Evolutionary conservation across 2,888 invertebrate species (phyloP).

Genomic region (Eubasilissa splendida): DNA sequence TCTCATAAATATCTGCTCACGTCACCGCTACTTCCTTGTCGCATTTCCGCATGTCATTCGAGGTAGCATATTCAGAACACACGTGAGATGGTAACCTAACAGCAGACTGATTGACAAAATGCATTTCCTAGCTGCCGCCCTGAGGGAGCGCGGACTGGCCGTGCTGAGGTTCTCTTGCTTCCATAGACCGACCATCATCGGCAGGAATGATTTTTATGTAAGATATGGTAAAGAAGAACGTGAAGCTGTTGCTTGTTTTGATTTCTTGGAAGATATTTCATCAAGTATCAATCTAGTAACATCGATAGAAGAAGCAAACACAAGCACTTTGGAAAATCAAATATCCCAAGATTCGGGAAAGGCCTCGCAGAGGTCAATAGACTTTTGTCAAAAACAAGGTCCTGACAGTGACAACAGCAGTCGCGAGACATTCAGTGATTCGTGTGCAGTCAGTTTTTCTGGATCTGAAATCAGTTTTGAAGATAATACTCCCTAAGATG

Average conservation of each 20-base stretch:
- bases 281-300: slow-evolving; percentile 55
- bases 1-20: slow-evolving; percentile 49
- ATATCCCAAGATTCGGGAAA: slow-evolving; percentile 55
- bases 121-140: slow-evolving; percentile 74
- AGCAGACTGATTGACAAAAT: slow-evolving; percentile 43
- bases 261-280: slow-evolving; percentile 82
- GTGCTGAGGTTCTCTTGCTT: slow-evolving; percentile 71
- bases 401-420: slow-evolving; percentile 59
- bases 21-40: slow-evolving; percentile 48
- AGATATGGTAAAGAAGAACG: slow-evolving; percentile 84
- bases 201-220: slow-evolving; percentile 83
- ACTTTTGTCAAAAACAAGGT: slow-evolving; percentile 39
- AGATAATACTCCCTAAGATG: slow-evolving; percentile 45
- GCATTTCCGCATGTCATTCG: slow-evolving; percentile 41
- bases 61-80: slow-evolving; percentile 34
- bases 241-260: slow-evolving; percentile 85
- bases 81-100: slow-evolving; percentile 9
- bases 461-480: slow-evolving; percentile 55
- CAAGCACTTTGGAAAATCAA: slow-evolving; percentile 49
- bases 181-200: slow-evolving; percentile 82
- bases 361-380: slow-evolving; percentile 52
- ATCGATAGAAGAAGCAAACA: slow-evolving; percentile 49
- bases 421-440: slow-evolving; percentile 60
- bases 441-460: slow-evolving; percentile 60
- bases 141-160: slow-evolving; percentile 73